Conservation (phyloP, 2,113 vertebrate genomes). For the Riparia riparia region DNA sequence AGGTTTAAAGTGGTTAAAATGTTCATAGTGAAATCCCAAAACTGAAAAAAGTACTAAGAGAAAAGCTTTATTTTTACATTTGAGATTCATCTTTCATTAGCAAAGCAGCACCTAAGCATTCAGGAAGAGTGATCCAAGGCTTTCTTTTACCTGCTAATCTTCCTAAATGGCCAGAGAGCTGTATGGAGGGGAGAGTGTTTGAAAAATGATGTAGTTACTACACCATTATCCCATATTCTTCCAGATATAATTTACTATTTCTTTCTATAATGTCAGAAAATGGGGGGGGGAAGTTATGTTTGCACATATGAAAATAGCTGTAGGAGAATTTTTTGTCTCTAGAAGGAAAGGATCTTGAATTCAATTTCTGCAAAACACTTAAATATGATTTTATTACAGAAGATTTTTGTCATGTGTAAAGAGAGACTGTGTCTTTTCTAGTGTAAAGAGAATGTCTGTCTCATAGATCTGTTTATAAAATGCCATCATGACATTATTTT, state of each 20-base stretch:
- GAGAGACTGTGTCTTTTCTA: background rate
- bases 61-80: background rate
- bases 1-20: background rate
- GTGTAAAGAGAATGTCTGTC: background rate
- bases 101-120: background rate
- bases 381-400: background rate
- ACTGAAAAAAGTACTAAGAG: background rate
- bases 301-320: background rate
- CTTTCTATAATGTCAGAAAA: background rate
- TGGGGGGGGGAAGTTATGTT: rapidly evolving
- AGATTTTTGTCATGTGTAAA: background rate
- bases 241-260: background rate
- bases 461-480: background rate
- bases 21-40: background rate
- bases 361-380: background rate
- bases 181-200: background rate
- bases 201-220: background rate
- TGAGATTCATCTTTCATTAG: background rate
- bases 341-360: background rate
- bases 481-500: background rate
- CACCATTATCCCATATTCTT: background rate
- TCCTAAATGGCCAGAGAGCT: background rate
- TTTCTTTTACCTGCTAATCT: background rate
- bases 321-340: background rate
- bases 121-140: background rate